Evolutionary conservation across 2,888 invertebrate genomes (phyloP), one percentile per base, ranked within the genome.

Genomic region (Tachina grossa): DNA sequence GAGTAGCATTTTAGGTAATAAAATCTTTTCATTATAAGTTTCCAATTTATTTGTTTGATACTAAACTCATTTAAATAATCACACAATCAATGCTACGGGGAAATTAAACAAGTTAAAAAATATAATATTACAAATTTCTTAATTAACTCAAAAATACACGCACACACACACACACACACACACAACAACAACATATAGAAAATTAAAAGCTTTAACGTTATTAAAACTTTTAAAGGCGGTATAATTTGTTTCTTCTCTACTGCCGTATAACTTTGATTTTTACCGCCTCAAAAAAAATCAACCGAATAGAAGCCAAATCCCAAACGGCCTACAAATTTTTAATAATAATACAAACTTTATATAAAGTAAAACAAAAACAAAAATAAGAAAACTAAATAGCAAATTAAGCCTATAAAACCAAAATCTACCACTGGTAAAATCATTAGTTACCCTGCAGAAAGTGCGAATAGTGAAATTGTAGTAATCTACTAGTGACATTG

Each of bases 1-100:
- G 68, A 74, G 84, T 81, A 85, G 84, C 84, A 81, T 74, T 85
- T 85, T 69, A 51, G 41, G 49, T 14, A 65, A 78, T 74, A 49
- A 76, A 80, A 82, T 19, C 22, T 61, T 72, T 66, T 75, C 61
- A 16, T 31, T 63, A 59, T 19, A 59, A 76, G 49, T 31, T 31
- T 4, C 31, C 31, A 71, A 47, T 79, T 79, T 69, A 75, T 69
- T 39, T 49, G 43, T 66, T 66, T 68, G 51, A 19, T 47, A 47
- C 22, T 16, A 10, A 47, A 59, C 16, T 45, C 8, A 68, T 75
- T 80, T 71, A 72, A 76, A 71, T 77, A 84, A 68, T 72, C 41
- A 71, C 63, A 41, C 45, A 69, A 11, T 68, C 59, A 47, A 57
- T 5, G 11, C 57, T 43, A 8, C 4, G 4, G 16, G n/a, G 13